phyloP scores from a whole-genome alignment of 2,113 vertebrate genomes.

The Thunnus thynnus region DNA sequence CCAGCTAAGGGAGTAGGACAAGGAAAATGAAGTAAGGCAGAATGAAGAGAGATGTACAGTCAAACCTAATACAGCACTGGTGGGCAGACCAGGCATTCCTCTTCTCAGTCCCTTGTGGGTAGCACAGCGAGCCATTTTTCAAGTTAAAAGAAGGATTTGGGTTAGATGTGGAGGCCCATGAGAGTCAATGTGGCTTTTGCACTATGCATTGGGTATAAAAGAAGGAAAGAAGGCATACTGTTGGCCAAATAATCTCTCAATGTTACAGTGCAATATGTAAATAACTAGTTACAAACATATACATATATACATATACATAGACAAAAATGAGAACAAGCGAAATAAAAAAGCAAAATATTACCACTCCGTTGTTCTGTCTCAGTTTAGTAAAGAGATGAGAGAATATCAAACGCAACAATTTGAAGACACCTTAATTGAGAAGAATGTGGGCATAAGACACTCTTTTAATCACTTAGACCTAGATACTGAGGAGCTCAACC shows the following conservation, averaged over 20 bases:
- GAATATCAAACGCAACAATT: constrained; percentile 32
- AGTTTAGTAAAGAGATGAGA: constrained; percentile 11
- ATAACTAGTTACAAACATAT: background rate
- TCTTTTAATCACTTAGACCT: constrained; percentile 86
- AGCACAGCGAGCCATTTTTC: constrained; percentile 78
- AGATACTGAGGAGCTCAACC: constrained; percentile 77
- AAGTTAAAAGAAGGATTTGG: constrained; percentile 80
- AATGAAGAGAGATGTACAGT: constrained; percentile 82
- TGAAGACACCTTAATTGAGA: constrained; percentile 68
- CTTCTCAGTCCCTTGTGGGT: constrained; percentile 82
- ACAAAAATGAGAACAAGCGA: background rate
- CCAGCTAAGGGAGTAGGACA: constrained; percentile 43
- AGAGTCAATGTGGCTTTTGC: constrained; percentile 81
- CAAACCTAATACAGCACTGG: constrained; percentile 80
- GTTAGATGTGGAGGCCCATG: constrained; percentile 77
- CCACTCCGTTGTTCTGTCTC: background rate
- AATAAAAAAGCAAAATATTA: background rate
- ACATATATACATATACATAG: background rate
- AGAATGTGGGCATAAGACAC: constrained; percentile 64
- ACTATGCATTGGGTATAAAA: constrained; percentile 61
- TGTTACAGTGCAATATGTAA: background rate
- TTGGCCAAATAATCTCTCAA: constrained; percentile 32
- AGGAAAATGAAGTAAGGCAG: constrained; percentile 65
- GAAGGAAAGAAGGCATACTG: constrained; percentile 22
- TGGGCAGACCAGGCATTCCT: constrained; percentile 77